Evolutionary conservation across 2,113 vertebrate genomes (phyloP), one percentile per base, ranked within the genome.

Genomic region (Corythoichthys intestinalis): DNA sequence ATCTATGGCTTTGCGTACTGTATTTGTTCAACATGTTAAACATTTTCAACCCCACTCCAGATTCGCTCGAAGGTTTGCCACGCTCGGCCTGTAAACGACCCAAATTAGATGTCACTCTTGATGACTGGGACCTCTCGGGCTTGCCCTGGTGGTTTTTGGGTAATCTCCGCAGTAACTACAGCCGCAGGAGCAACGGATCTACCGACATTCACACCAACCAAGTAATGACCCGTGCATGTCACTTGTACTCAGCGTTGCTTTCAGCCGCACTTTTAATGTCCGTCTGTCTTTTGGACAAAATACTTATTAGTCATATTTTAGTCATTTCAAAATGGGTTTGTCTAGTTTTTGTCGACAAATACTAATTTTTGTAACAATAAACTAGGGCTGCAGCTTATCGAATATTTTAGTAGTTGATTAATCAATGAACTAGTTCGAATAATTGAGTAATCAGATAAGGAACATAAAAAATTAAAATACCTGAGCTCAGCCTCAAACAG

Each of bases 101-200:
- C 77, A 94, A 94, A 73, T 87, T 96, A 72, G 96, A 98, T 67
- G 91, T 96, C 37, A 90, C 92, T 68, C 92, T 98, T 82, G 95
- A 98, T 69, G 96, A 98, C 13, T 98, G 96, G 96, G 96, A 99
- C 75, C 91, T 95, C 68, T 95, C 96, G 17, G 97, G 96, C 68
- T 88, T 98, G 83, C 96, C 97, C 6, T 99, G 97, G 97, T 98
- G 97, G 96, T 99, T 99, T 93, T 91, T 98, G 86, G 96, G 96
- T 83, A 98, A 98, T 86, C 89, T 98, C 76, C 93, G 94, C 71
- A 96, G 91, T 86, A 98, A 94, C 89, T 96, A 94, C 82, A 91
- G 90, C 67, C 93, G 93, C 64, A 92, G 92, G 88, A 98, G 96
- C 89, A 96, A 96, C 28, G 95, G 94, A 65, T 99, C 96, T 35